phyloP scores from a whole-genome alignment of 2,797 vertebrate genomes.

The Sarcophilus harrisii region DNA sequence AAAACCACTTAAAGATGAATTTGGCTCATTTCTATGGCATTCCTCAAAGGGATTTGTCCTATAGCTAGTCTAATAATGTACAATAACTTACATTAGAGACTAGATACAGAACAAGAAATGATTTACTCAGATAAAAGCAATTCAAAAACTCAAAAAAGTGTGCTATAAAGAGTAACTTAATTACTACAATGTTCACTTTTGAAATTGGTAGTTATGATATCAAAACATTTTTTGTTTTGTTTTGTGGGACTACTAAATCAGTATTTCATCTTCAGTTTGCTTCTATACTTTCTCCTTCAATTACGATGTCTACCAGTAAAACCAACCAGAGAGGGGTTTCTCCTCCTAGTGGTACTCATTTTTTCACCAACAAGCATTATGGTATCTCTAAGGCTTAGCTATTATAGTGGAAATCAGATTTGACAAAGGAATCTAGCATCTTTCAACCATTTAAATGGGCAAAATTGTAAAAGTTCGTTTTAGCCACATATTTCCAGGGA shows the following conservation, averaged over 20 bases:
- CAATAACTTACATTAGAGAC: neutral
- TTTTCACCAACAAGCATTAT: neutral
- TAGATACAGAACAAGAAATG: neutral
- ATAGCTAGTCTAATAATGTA: neutral
- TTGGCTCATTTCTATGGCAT: neutral
- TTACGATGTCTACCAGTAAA: neutral
- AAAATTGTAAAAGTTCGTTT: neutral
- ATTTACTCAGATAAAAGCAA: neutral
- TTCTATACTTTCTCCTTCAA: neutral
- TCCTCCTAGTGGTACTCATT: neutral
- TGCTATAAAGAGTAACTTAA: neutral
- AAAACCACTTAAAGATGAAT: neutral
- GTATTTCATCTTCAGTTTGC: neutral
- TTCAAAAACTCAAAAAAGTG: neutral
- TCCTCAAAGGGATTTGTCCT: neutral
- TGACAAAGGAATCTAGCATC: neutral
- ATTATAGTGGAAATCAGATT: neutral
- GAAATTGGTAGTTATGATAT: neutral
- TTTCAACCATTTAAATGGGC: neutral
- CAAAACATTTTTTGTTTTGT: neutral
- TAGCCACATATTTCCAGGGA: neutral
- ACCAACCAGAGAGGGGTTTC: neutral
- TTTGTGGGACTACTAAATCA: neutral
- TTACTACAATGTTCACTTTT: neutral
- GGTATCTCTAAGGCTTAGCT: neutral